A percentile compares a stretch with the other conserved stretches of the same genome.
Evolutionary conservation across 2,888 invertebrate genomes (phyloP).

Genomic region (Clivina fossor): DNA sequence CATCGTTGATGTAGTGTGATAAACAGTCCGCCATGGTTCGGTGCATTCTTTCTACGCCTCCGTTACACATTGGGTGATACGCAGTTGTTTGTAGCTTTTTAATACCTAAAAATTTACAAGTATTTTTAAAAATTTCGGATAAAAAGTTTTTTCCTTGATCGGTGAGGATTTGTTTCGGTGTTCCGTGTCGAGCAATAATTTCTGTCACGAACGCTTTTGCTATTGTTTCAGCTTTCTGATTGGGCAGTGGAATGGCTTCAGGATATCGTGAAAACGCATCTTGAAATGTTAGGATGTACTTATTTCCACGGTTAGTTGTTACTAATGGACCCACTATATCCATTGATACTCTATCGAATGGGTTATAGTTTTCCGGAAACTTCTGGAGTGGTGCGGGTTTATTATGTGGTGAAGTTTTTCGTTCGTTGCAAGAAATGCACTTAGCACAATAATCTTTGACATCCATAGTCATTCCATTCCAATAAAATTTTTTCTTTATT

Average conservation of each 20-base stretch:
- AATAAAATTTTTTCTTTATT: constrained; percentile 40
- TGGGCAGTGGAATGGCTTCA: constrained; percentile 42
- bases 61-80: constrained; percentile 45
- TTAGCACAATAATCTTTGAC: constrained; percentile 38
- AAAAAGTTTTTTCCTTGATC: constrained; percentile 43
- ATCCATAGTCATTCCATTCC: constrained; percentile 40
- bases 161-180: constrained; percentile 42
- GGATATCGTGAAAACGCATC: constrained; percentile 42
- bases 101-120: constrained; percentile 41
- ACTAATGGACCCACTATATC: constrained; percentile 44
- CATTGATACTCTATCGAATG: constrained; percentile 41
- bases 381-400: constrained; percentile 38
- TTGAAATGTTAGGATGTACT: constrained; percentile 42
- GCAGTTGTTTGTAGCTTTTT: constrained; percentile 41
- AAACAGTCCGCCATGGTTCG: constrained; percentile 42
- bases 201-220: constrained; percentile 40
- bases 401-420: constrained; percentile 40
- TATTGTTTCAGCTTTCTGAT: constrained; percentile 41
- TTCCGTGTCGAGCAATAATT: constrained; percentile 41
- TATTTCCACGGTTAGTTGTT: constrained; percentile 37
- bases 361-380: constrained; percentile 34
- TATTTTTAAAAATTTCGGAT: constrained; percentile 40
- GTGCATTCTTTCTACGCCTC: constrained; percentile 44
- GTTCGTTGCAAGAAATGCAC: constrained; percentile 42
- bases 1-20: constrained; percentile 40